Evolutionary conservation across 2,888 invertebrate genomes (phyloP), one percentile per base, ranked within the genome.

Genomic region (Frankliniella fusca): DNA sequence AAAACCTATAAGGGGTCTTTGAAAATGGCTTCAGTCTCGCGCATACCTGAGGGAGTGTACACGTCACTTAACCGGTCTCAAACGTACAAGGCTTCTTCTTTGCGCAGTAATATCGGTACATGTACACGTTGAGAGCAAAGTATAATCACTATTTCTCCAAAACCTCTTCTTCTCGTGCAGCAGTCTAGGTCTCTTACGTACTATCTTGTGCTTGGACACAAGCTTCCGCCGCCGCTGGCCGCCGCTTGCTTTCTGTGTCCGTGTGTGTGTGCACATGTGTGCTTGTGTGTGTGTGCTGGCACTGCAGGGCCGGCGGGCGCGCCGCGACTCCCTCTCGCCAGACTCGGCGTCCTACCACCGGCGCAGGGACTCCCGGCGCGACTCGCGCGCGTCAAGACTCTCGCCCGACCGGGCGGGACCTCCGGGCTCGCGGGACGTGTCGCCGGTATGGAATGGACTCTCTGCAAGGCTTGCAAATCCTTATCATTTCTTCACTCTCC

Each of bases 281-380:
- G 15, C 54, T 12, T 54, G 15, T 38, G 38, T 38, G 38, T 38
- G 38, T 18, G 54, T 54, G 15, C 54, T 23, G 70, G 70, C 11
- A 23, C 70, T 10, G 70, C 87, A 89, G 83, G 94, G 94, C 81
- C 90, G 94, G 79, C 92, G 93, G 85, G 94, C 94, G 0, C 90
- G 96, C 28, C 90, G 96, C 80, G 97, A 97, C 87, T 96, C 96
- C 0, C 88, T 97, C n/a, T 96, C 95, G 84, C 96, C 96, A 0
- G 96, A 97, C 87, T 96, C 96, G 84, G 96, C 96, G 7, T 94
- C 86, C 49, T 87, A 86, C 84, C 85, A 85, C 0, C 94, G 83
- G 87, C 88, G 85, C 3, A 88, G 94, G 82, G 90, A 92, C 61
- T 90, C 92, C 48, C 89, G 93, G 7, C 90, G 95, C 80, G 94